Evolutionary conservation across 2,113 vertebrate genomes (phyloP), one percentile per base, ranked within the genome.

Genomic region (Oceanites oceanicus): DNA sequence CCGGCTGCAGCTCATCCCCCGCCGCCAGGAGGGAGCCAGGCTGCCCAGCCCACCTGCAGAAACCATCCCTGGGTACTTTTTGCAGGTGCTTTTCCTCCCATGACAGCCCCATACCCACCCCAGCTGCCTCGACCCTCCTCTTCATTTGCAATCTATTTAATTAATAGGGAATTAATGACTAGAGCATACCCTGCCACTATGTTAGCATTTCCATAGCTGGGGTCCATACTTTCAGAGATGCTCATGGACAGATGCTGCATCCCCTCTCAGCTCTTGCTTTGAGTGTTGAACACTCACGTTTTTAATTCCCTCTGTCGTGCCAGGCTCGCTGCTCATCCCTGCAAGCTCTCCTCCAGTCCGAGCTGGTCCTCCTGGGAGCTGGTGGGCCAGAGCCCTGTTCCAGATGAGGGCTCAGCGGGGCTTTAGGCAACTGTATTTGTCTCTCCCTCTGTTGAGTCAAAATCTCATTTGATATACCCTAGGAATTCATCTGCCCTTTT

Each of bases 401-500:
- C 34, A 72, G 42, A 25, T 19, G 30, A 92, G 62, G 36, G 62
- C 88, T 90, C 55, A 90, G 91, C 40, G 1, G 76, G 81, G 32
- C 77, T 93, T 91, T 50, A 87, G 81, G 73, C 68, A 90, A 30
- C 1, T 0, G 52, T 72, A 83, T 84, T 95, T 96, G 11, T 67
- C 92, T 53, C 78, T 76, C 38, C 32, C 29, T 72, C 58, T 79
- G 63, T 1, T 80, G 75, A 88, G 81, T 88, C 71, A 88, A 92
- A 83, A 65, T 83, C 73, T 94, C 67, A 58, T 88, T 90, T 74
- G 11, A 34, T 71, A 47, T 10, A 86, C 78, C 52, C 73, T 85
- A 67, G 61, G 30, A 94, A 89, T 89, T 25, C 63, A 94, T 78
- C 68, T 96, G 81, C 87, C 91, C 89, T 96, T 97, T 95, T 85